These are phyloP conservation scores for Dasyurus viverrinus DNA, from an alignment of 2,113 vertebrate genomes.

Conservation along the genomic window DNA sequence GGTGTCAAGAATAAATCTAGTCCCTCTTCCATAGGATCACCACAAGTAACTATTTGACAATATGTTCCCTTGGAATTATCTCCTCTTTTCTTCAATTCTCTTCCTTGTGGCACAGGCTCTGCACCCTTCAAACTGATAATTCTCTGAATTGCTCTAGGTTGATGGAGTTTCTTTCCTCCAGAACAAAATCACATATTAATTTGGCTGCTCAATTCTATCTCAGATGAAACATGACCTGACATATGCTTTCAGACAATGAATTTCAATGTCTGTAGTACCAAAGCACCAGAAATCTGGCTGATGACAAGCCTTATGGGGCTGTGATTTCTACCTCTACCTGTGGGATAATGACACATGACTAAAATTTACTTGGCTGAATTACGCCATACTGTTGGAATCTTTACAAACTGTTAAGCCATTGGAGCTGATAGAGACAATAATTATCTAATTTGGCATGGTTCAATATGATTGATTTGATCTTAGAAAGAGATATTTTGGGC, in stretches of 20 bases:
- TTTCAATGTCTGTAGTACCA: slow-evolving; percentile 66
- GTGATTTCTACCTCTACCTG: slow-evolving; percentile 52
- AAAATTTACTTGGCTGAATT: slow-evolving; percentile 72
- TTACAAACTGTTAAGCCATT: too few species aligned
- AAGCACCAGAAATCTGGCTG: slow-evolving; percentile 33
- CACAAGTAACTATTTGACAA: not conserved
- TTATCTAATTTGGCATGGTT: too few species aligned
- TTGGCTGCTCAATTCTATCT: slow-evolving; percentile 79
- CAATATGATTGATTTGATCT: too few species aligned
- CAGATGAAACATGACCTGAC: slow-evolving; percentile 61
- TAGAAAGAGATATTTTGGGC: too few species aligned
- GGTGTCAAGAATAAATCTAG: not conserved
- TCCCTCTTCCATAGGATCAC: not conserved
- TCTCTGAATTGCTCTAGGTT: not conserved
- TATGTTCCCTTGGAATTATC: not conserved
- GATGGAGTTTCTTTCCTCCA: not conserved
- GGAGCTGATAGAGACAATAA: too few species aligned
- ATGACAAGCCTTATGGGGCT: slow-evolving; percentile 64
- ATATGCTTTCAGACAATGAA: slow-evolving; percentile 65
- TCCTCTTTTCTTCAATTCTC: not conserved
- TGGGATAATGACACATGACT: slow-evolving; percentile 56
- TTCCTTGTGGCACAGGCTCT: not conserved
- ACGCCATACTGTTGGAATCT: too few species aligned
- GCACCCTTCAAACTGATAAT: not conserved
- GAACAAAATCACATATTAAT: slow-evolving; percentile 63